Base-by-base conservation (phyloP, 37 sponge, comb jelly and placozoan genomes). In the Ianthella basta region DNA sequence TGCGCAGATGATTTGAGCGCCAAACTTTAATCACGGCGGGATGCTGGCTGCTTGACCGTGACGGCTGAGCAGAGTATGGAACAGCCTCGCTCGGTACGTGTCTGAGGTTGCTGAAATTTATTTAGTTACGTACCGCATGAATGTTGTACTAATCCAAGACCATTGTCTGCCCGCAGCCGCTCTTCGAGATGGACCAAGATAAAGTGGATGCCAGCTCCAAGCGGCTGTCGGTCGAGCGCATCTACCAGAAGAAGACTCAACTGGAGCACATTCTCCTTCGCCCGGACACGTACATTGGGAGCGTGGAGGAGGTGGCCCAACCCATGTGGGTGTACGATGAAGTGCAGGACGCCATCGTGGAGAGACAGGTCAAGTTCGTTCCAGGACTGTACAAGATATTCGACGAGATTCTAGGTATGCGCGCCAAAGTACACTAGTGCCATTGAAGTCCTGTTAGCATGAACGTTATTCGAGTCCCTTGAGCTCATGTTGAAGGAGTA, bases 301-400 rank as follows among this genome's bases (percentile, higher is more conserved):
- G 93, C 0, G 89, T 92, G 33, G 97, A 97, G 73, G 97, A 91
- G 56, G 79, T 94, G 54, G 85, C 95, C 0, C 93, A 98, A 69
- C 82, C 50, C 21, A 96, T 96, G 95, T 98, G 88, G 75, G 95
- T 98, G 15, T 95, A 81, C 44, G 95, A 94, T 38, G 86, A 92
- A 40, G 93, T 89, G 63, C 84, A 77, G 60, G 79, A 89, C 15
- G 97, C 91, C 36, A 94, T 98, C 50, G 88, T 94, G 10, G 65
- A 88, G 50, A 87, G 84, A 35, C 69, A 87, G 56, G 81, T 96
- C 36, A 94, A 92, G n/a, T 96, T 86, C 87, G 97, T 96, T 4
- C 99, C 99, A 20, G 99, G 99, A 0, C 90, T 98, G 55, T 98
- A 98, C 92, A 98, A 98, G 88, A 98, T 98, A 35, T 98, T 96